Evolutionary conservation across 2,888 invertebrate genomes (phyloP).

Genomic region (Drosophila eohydei): DNA sequence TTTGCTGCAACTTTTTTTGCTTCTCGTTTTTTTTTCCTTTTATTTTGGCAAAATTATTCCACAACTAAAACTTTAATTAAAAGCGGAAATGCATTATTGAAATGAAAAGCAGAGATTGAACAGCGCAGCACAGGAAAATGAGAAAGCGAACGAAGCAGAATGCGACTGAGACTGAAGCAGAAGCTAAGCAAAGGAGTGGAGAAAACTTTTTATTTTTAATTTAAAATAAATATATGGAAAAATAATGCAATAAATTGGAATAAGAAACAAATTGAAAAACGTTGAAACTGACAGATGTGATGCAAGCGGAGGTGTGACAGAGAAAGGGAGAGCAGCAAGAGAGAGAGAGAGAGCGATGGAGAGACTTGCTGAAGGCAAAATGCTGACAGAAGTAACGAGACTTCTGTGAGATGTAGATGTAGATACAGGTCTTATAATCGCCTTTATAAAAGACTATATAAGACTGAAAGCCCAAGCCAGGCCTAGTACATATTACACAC

Average conservation of each 20-base stretch:
- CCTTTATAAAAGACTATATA: too few relatives aligned
- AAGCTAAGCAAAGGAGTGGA: not conserved
- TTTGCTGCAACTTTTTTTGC: constrained; percentile 44
- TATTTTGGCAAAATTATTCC: constrained; percentile 48
- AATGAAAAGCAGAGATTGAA: constrained; percentile 50
- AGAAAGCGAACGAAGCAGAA: not conserved
- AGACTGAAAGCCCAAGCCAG: too few relatives aligned
- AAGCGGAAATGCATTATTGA: constrained; percentile 73
- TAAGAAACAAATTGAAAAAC: constrained; percentile 3
- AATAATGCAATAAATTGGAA: not conserved
- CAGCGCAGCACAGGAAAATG: too few relatives aligned
- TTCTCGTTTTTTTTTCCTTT: not conserved
- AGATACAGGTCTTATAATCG: too few relatives aligned
- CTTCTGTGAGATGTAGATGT: not conserved
- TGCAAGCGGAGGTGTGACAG: not conserved
- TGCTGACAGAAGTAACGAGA: too few relatives aligned
- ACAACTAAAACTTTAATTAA: constrained; percentile 76
- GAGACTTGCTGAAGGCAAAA: not conserved
- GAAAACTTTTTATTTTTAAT: not conserved
- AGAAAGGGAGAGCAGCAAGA: not conserved
- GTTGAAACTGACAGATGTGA: constrained; percentile 2
- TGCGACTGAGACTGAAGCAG: not conserved
- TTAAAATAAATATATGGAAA: constrained; percentile 4
- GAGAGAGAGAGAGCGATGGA: not conserved
- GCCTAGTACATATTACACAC: too few relatives aligned